Percentiles rank a stretch among this genome's conserved stretches.
These are phyloP conservation scores for Porites divaricata DNA, from an alignment of 92 coral and sea anemone genomes.

Conservation along the genomic window DNA sequence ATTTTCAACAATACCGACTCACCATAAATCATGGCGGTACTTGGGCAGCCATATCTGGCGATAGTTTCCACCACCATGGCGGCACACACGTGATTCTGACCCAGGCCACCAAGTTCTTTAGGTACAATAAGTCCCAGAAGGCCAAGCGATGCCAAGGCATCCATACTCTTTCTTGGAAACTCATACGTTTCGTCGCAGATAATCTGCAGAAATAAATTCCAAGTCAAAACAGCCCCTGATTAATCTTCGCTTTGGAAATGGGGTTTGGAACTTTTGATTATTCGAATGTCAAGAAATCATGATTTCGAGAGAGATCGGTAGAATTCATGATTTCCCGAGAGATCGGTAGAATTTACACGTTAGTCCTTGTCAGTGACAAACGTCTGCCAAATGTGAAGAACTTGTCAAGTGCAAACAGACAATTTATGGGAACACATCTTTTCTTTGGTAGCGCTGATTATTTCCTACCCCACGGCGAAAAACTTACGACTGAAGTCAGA, in stretches of 20 bases:
- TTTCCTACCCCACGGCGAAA: too few relatives aligned
- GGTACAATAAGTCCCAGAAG: slow-evolving; percentile 68
- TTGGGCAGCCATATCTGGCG: slow-evolving; percentile 75
- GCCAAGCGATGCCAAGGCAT: slow-evolving; percentile 61
- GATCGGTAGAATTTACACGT: too few relatives aligned
- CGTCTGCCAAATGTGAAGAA: too few relatives aligned
- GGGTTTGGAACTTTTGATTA: not conserved
- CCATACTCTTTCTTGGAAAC: slow-evolving; percentile 61
- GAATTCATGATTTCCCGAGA: too few relatives aligned
- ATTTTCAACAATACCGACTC: not conserved
- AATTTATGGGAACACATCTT: too few relatives aligned
- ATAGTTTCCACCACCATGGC: slow-evolving; percentile 76
- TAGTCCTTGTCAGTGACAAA: too few relatives aligned
- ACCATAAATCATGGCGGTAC: slow-evolving; percentile 78
- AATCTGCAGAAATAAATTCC: slow-evolving; percentile 19
- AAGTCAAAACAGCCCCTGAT: not conserved
- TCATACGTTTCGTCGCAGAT: slow-evolving; percentile 58
- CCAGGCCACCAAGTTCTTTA: slow-evolving; percentile 68
- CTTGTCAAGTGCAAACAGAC: too few relatives aligned
- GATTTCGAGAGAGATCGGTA: too few relatives aligned
- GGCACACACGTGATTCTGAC: slow-evolving; percentile 69
- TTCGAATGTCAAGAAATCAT: too few relatives aligned
- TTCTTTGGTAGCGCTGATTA: too few relatives aligned
- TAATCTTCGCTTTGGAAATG: not conserved
- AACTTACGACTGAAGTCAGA: too few relatives aligned